phyloP scores from a whole-genome alignment of 64 coral and sea anemone species.

The Cladopsammia gracilis region DNA sequence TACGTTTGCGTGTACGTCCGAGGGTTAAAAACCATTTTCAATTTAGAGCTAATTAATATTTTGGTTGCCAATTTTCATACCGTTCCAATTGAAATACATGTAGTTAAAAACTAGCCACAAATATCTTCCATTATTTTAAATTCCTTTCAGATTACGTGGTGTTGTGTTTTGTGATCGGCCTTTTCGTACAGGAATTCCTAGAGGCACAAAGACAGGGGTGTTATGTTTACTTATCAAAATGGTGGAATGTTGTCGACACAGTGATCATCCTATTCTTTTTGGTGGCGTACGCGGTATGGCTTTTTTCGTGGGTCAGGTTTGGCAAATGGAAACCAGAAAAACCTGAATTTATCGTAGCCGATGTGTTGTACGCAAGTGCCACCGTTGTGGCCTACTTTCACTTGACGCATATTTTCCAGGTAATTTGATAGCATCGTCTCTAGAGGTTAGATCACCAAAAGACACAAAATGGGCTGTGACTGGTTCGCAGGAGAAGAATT shows the following conservation, averaged over 20 bases:
- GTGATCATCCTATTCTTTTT: conserved; percentile 59
- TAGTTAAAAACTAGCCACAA: no score
- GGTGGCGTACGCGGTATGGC: not conserved
- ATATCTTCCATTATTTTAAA: not conserved
- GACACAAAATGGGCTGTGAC: no score
- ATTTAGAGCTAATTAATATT: no score
- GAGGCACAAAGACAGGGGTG: conserved; percentile 65
- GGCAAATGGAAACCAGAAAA: not conserved
- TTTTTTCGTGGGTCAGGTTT: not conserved
- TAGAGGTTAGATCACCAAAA: no score
- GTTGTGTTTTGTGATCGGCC: conserved; percentile 54
- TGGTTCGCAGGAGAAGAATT: no score
- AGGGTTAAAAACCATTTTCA: no score
- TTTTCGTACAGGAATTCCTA: conserved; percentile 65
- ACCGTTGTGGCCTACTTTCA: not conserved
- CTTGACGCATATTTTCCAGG: conserved; percentile 23
- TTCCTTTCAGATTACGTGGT: conserved; percentile 57
- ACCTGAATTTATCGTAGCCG: not conserved
- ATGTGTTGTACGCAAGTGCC: conserved; percentile 19
- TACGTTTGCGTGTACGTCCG: no score
- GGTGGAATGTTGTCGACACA: conserved; percentile 80
- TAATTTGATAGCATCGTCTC: not conserved
- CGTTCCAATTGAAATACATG: no score
- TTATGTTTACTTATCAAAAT: conserved; percentile 67
- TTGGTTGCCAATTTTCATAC: no score